Evolutionary conservation across 2,797 vertebrate species (phyloP).

Genomic region (Rhabdomys pumilio): DNA sequence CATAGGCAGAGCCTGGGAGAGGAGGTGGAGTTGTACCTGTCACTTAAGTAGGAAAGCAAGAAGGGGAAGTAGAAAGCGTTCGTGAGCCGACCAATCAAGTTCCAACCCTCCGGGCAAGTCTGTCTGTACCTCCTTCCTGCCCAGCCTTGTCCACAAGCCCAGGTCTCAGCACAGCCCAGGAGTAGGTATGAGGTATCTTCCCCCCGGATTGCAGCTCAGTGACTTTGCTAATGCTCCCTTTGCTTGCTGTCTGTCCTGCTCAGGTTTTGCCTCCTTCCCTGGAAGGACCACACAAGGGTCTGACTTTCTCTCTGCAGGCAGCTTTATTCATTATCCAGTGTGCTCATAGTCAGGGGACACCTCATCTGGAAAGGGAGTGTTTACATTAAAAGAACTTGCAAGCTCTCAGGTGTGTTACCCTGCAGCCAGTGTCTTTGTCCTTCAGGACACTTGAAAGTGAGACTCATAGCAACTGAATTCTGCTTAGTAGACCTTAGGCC

Average conservation of each 20-base stretch:
- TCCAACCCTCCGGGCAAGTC: background rate
- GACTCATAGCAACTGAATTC: background rate
- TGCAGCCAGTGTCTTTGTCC: background rate
- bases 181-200: background rate
- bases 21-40: rapidly evolving
- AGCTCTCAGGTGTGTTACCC: background rate
- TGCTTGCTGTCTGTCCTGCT: background rate
- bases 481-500: background rate
- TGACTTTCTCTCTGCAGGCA: background rate
- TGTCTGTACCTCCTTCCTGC: constrained; percentile 25
- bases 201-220: background rate
- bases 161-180: too few species aligned
- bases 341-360: background rate
- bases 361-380: background rate
- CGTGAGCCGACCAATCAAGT: background rate
- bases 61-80: background rate
- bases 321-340: background rate
- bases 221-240: rapidly evolving
- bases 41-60: background rate
- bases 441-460: background rate
- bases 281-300: background rate
- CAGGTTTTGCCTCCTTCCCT: background rate
- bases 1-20: background rate
- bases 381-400: background rate
- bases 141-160: background rate